Conservation (phyloP, 2,888 invertebrate species). For the Drosophila quasianomalipes region DNA sequence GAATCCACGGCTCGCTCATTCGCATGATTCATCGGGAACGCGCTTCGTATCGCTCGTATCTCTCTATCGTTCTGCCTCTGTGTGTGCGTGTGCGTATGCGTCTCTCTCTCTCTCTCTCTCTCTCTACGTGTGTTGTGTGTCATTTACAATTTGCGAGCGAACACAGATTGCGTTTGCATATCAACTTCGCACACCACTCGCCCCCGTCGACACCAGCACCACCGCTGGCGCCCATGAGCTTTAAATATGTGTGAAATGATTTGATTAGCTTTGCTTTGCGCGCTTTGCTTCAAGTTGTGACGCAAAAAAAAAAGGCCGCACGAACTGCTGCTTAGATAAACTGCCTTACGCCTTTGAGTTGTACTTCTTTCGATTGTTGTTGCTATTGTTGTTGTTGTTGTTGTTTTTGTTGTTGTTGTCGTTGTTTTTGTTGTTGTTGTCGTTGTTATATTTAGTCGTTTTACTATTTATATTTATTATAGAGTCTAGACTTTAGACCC, state of each 20-base stretch:
- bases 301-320: slow-evolving; percentile 51
- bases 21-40: slow-evolving; percentile 61
- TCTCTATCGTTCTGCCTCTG: background rate
- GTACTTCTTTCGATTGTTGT: background rate
- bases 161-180: slow-evolving; percentile 50
- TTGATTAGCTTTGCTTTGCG: slow-evolving; percentile 7
- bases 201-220: background rate
- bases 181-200: slow-evolving; percentile 8
- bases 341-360: background rate
- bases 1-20: slow-evolving; percentile 66
- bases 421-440: background rate
- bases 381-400: background rate
- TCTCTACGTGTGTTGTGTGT: slow-evolving; percentile 24
- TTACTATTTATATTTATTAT: background rate
- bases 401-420: background rate
- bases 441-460: background rate
- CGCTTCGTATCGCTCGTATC: slow-evolving; percentile 23
- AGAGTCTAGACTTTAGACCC: too few relatives aligned
- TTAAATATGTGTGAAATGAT: slow-evolving; percentile 53
- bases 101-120: background rate
- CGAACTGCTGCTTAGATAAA: slow-evolving; percentile 35
- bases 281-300: slow-evolving; percentile 24
- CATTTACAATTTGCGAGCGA: slow-evolving; percentile 35
- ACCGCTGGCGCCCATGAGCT: background rate
- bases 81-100: slow-evolving; percentile 13